Evolutionary conservation across 2,888 invertebrate genomes (phyloP).

Genomic region (Tachina grossa): DNA sequence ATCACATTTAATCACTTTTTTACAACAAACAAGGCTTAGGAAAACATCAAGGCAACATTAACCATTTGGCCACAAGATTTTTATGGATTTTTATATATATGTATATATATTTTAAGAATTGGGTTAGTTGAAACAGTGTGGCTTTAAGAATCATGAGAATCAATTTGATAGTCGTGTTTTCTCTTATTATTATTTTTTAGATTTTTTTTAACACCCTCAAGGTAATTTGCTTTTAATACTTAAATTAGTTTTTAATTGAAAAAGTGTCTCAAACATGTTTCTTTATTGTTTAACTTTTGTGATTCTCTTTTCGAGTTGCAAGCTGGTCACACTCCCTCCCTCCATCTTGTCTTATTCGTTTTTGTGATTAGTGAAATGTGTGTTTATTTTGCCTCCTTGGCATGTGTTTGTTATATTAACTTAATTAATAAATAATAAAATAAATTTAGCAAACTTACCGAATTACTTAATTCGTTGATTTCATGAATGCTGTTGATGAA

Average conservation of each 20-base stretch:
- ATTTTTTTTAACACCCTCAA: slow-evolving; percentile 41
- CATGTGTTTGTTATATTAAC: no score
- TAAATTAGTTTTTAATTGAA: slow-evolving; percentile 37
- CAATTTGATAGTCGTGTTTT: slow-evolving; percentile 53
- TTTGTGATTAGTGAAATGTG: no score
- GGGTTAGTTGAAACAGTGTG: slow-evolving; percentile 55
- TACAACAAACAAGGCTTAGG: slow-evolving; percentile 21
- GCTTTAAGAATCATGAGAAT: slow-evolving; percentile 59
- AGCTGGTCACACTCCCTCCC: no score
- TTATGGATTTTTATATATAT: slow-evolving; percentile 3
- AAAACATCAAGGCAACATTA: slow-evolving; percentile 28
- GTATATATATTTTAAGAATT: slow-evolving; percentile 27
- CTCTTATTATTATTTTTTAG: background rate
- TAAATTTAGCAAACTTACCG: no score
- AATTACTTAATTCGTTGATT: no score
- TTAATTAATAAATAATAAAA: no score
- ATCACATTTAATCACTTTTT: slow-evolving; percentile 62
- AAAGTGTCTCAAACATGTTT: background rate
- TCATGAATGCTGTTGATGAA: no score
- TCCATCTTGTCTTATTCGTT: no score
- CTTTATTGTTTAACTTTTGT: slow-evolving; percentile 5
- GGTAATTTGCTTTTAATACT: slow-evolving; percentile 24
- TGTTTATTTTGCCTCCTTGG: no score
- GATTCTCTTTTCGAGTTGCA: no score
- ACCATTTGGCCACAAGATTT: slow-evolving; percentile 57